Evolutionary conservation across 2,888 invertebrate species (phyloP).

Genomic region (Prosapia bicincta): DNA sequence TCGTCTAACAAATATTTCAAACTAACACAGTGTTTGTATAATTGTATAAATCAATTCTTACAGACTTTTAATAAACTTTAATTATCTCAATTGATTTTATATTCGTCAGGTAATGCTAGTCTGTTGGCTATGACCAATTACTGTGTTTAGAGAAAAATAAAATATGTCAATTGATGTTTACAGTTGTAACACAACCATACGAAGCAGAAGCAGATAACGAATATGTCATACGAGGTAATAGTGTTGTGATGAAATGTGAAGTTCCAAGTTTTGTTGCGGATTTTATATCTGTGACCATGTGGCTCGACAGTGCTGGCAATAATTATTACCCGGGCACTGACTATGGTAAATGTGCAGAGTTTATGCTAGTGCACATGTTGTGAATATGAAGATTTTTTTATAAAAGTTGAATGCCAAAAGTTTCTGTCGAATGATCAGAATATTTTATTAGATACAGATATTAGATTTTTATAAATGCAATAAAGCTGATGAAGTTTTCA

Average conservation of each 20-base stretch:
- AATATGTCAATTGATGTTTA: constrained; percentile 26
- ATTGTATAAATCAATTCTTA: too few species aligned
- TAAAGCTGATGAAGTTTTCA: too few species aligned
- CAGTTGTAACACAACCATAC: constrained; percentile 78
- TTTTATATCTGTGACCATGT: constrained; percentile 82
- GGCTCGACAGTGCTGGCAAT: constrained; percentile 78
- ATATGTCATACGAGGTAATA: constrained; percentile 86
- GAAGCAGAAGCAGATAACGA: constrained; percentile 85
- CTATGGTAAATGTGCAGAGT: constrained; percentile 15
- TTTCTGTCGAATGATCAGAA: neutral
- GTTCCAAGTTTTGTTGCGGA: constrained; percentile 92
- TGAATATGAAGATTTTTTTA: too few species aligned
- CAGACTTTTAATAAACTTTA: too few species aligned
- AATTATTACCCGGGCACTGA: constrained; percentile 22
- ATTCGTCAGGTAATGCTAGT: too few species aligned
- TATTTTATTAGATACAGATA: too few species aligned
- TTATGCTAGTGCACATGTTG: neutral
- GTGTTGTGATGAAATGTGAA: constrained; percentile 84
- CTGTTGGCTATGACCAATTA: too few species aligned
- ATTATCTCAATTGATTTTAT: too few species aligned
- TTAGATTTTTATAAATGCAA: too few species aligned
- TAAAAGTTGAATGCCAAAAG: neutral
- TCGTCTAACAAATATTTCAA: too few species aligned
- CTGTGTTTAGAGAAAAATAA: too few species aligned
- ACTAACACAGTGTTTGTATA: too few species aligned